Percentiles rank a stretch among this genome's conserved stretches.
phyloP scores from a whole-genome alignment of 2,113 vertebrate species.

The Leucopsar rothschildi region DNA sequence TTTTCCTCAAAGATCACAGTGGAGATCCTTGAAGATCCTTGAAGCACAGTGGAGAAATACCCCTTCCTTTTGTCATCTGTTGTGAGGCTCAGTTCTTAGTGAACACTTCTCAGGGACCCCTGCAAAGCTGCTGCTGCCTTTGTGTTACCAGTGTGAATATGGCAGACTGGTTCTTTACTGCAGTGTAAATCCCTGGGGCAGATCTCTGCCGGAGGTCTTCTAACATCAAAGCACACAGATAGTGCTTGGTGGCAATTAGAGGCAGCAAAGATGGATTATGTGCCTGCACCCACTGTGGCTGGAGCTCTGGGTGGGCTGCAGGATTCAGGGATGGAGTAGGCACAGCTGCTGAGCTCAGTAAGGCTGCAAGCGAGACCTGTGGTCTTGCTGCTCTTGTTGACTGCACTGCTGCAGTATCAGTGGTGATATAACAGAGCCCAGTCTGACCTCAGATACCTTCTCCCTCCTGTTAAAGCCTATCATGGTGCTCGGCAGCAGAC shows the following conservation, averaged over 20 bases:
- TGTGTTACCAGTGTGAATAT: background rate
- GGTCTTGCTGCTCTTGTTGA: background rate
- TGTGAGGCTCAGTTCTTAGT: background rate
- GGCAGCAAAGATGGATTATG: background rate
- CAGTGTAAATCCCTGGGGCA: background rate
- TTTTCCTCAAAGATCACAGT: background rate
- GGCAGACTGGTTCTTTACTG: background rate
- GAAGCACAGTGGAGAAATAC: background rate
- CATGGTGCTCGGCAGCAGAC: background rate
- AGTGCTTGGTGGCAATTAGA: background rate
- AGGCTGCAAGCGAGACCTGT: background rate
- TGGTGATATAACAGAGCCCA: background rate
- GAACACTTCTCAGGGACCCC: background rate
- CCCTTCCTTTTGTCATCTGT: background rate
- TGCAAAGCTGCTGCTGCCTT: background rate
- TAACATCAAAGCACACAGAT: background rate
- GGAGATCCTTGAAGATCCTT: background rate
- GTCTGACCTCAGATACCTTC: background rate
- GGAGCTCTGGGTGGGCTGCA: background rate
- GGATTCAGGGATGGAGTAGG: background rate
- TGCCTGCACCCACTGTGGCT: background rate
- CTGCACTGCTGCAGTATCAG: background rate
- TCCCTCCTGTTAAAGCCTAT: background rate
- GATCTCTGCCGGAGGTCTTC: background rate
- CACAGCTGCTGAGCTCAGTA: background rate